Conservation (phyloP, 92 coral and sea anemone genomes). For the Zoanthus sansibaricus region DNA sequence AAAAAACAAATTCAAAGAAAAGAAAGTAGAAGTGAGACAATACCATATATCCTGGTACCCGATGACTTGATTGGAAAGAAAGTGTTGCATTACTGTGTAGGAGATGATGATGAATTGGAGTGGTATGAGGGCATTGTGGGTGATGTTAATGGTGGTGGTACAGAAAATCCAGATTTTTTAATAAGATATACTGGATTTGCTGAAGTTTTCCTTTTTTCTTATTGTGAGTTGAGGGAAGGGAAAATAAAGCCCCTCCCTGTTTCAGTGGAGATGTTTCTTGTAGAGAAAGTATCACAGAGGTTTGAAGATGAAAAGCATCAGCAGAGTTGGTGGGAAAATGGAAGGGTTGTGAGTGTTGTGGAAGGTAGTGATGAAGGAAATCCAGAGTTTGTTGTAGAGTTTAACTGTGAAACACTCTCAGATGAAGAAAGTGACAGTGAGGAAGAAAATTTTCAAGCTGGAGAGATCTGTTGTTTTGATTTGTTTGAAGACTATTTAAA, state of each 20-base stretch:
- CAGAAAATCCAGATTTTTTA: slow-evolving; percentile 38
- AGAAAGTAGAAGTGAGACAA: slow-evolving; percentile 33
- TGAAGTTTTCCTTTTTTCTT: slow-evolving; percentile 13
- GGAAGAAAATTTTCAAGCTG: slow-evolving; percentile 24
- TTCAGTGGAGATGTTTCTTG: slow-evolving; percentile 39
- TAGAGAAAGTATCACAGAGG: slow-evolving; percentile 32
- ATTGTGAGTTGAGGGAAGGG: slow-evolving; percentile 24
- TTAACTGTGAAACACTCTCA: slow-evolving; percentile 33
- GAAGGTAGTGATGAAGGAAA: slow-evolving; percentile 34
- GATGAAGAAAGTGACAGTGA: slow-evolving; percentile 36
- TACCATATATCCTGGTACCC: slow-evolving; percentile 50
- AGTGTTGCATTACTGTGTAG: slow-evolving; percentile 55
- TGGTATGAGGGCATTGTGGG: slow-evolving; percentile 42
- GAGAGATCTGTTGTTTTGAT: slow-evolving; percentile 36
- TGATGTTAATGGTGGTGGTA: slow-evolving; percentile 16
- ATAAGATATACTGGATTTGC: slow-evolving; percentile 54
- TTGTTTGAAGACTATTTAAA: slow-evolving; percentile 39
- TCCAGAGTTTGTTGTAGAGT: slow-evolving; percentile 52
- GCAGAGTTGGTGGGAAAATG: slow-evolving; percentile 60
- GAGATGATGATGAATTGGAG: slow-evolving; percentile 48
- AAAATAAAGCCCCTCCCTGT: slow-evolving; percentile 30
- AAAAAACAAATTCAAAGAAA: slow-evolving; percentile 29
- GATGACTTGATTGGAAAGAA: slow-evolving; percentile 58
- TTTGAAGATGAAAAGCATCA: slow-evolving; percentile 46
- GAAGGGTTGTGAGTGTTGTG: slow-evolving; percentile 46